Evolutionary conservation across 2,797 vertebrate species (phyloP), one percentile per base, ranked within the genome.

Genomic region (Notolabrus celidotus): DNA sequence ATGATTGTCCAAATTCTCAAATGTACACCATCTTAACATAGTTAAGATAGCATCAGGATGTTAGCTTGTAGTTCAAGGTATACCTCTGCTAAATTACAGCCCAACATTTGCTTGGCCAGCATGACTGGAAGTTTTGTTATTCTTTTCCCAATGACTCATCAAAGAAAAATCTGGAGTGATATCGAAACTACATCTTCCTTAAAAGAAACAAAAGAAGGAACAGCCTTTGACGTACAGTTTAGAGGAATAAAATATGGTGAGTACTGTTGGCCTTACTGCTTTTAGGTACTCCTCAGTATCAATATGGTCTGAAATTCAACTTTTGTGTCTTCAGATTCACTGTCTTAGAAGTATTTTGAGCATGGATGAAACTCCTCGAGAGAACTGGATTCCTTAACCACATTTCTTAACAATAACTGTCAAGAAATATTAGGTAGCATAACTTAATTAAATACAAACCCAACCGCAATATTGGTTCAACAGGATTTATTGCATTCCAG

Each of bases 401-500:
- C 5, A 34, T 9, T 9, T 22, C 27, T 27, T n/a, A n/a, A n/a
- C n/a, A n/a, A n/a, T n/a, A n/a, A n/a, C n/a, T n/a, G n/a, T n/a
- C 29, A 38, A 52, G 10, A 15, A 64, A 41, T 33, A 31, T 62
- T 33, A 71, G 62, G 79, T 45, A 67, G 68, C 64, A 46, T 31
- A 63, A 57, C 57, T 53, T 71, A 27, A 76, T 74, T 41, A 78
- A 74, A 78, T 17, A 53, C 34, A 50, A 82, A 83, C 77, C 58
- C 59, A 76, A 71, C n/a, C 0, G 60, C 58, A 63, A 38, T 67
- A 51, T 76, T 55, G 46, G 77, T 65, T 49, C 52, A 68, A 67
- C 79, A 57, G 73, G 84, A 86, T 62, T 82, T 80, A 74, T 86
- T 67, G 39, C 82, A 87, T 91, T 87, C 85, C 82, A 75, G 71